phyloP scores from a whole-genome alignment of 2,888 invertebrate genomes.

The Pseudanteris insignis region DNA sequence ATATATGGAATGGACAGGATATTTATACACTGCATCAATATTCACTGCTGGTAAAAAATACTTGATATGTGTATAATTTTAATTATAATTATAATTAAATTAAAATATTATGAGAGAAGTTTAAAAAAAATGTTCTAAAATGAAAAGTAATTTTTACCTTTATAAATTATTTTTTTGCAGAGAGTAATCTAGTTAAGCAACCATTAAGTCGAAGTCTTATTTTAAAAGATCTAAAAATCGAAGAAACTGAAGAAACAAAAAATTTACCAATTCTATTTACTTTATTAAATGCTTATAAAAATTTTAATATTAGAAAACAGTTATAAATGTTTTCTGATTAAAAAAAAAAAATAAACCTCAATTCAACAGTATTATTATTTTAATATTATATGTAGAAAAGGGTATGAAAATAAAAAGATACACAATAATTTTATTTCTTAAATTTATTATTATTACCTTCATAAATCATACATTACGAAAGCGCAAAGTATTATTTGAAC shows the following conservation, averaged over 20 bases:
- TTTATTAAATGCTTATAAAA: constrained; percentile 69
- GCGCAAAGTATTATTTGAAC: constrained; percentile 52
- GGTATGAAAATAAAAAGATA: too few relatives aligned
- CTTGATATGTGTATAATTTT: too few relatives aligned
- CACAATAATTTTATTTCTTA: constrained; percentile 52
- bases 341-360: too few relatives aligned
- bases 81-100: background rate
- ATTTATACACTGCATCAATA: constrained; percentile 72
- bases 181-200: constrained; percentile 59
- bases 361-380: too few relatives aligned
- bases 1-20: constrained; percentile 78
- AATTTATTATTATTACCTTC: constrained; percentile 57
- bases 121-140: too few relatives aligned
- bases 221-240: constrained; percentile 66
- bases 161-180: constrained; percentile 42
- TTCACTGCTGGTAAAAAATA: constrained; percentile 66
- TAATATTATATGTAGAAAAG: too few relatives aligned
- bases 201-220: constrained; percentile 57
- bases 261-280: constrained; percentile 69
- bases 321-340: too few relatives aligned
- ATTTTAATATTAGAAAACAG: too few relatives aligned
- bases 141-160: background rate
- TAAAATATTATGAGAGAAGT: too few relatives aligned
- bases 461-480: constrained; percentile 60
- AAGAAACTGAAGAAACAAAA: constrained; percentile 69